phyloP scores from a whole-genome alignment of 1,140 invertebrate genomes.

The Drosophila elegans region DNA sequence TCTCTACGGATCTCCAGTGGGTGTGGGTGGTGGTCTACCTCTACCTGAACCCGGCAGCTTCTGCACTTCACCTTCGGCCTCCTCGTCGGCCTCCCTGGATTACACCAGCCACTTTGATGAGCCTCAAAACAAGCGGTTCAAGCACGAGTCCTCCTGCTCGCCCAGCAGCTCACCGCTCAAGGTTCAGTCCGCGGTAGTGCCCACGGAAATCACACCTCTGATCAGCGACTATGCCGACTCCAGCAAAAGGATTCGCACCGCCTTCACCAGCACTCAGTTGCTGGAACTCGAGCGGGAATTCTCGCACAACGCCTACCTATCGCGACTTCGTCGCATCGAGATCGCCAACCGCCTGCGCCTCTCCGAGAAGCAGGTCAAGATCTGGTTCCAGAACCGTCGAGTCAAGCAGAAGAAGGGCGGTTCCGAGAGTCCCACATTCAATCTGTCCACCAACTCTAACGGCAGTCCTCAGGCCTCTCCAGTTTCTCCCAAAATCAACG shows the following conservation, averaged over 20 bases:
- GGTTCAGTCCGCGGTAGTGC: slow-evolving; percentile 86
- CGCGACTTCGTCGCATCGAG: slow-evolving; percentile 94
- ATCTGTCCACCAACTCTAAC: slow-evolving; percentile 62
- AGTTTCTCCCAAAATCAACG: slow-evolving; percentile 14
- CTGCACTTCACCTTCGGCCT: slow-evolving; percentile 78
- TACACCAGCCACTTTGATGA: slow-evolving; percentile 58
- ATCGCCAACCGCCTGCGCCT: slow-evolving; percentile 94
- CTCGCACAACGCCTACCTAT: slow-evolving; percentile 95
- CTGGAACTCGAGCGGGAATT: slow-evolving; percentile 96
- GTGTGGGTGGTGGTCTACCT: slow-evolving; percentile 27
- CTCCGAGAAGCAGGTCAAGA: slow-evolving; percentile 97
- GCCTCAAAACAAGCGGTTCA: slow-evolving; percentile 66
- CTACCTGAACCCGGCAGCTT: slow-evolving; percentile 63
- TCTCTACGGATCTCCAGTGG: slow-evolving; percentile 42
- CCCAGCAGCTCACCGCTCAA: slow-evolving; percentile 71
- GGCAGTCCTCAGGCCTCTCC: slow-evolving; percentile 62
- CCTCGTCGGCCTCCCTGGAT: slow-evolving; percentile 69
- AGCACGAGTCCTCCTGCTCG: slow-evolving; percentile 75
- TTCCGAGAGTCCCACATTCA: slow-evolving; percentile 82
- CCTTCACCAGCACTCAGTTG: slow-evolving; percentile 96
- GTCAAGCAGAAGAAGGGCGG: slow-evolving; percentile 97
- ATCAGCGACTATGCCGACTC: slow-evolving; percentile 86
- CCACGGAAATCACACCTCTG: slow-evolving; percentile 86
- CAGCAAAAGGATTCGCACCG: slow-evolving; percentile 93
- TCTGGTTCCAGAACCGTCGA: slow-evolving; percentile 96